Base-by-base conservation (phyloP, 2,113 vertebrate genomes). In the Prolemur simus region DNA sequence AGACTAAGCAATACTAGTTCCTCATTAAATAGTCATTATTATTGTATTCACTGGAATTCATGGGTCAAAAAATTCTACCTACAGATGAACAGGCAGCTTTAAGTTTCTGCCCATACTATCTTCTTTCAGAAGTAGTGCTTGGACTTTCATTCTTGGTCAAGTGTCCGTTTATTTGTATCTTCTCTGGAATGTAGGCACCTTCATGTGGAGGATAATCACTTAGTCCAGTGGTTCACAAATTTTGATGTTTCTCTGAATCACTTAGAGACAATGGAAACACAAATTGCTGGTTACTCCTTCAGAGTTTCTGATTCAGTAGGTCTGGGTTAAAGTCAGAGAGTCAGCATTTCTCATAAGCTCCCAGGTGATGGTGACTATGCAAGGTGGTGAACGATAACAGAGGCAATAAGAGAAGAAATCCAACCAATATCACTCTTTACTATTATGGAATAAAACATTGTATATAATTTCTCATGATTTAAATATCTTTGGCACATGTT, bases 301-400 rank as follows among this genome's bases (percentile, higher is more conserved):
- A 74, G 27, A 32, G 12, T n/a, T 85, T 60, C 39, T 76, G 39
- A 63, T 47, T 76, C 10, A 54, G 14, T 18, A 37, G 6, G 0
- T 32, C 15, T 85, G n/a, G 7, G 1, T 0, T 2, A 6, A 34
- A 3, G 3, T 86, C 25, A 1, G 37, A 37, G 12, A 58, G 3
- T 84, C 14, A 66, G 12, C 29, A 63, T 49, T 52, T 66, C 32
- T 88, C 12, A 17, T 29, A 7, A 74, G 7, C 25, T 69, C 21
- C 0, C 2, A 39, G 29, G 25, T 63, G 25, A 39, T 20, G 11
- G 6, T 89, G 29, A 37, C 47, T 6, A 8, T 8, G 0, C 0
- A 4, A 25, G 3, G 21, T 14, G 2, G 2, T 37, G 47, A 17
- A 49, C 25, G 42, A 56, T 56, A 90, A 45, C 3, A 64, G 58